A percentile compares a stretch with the other conserved stretches of the same genome.
Conservation (phyloP, 2,888 invertebrate species). For the Polia nebulosa region DNA sequence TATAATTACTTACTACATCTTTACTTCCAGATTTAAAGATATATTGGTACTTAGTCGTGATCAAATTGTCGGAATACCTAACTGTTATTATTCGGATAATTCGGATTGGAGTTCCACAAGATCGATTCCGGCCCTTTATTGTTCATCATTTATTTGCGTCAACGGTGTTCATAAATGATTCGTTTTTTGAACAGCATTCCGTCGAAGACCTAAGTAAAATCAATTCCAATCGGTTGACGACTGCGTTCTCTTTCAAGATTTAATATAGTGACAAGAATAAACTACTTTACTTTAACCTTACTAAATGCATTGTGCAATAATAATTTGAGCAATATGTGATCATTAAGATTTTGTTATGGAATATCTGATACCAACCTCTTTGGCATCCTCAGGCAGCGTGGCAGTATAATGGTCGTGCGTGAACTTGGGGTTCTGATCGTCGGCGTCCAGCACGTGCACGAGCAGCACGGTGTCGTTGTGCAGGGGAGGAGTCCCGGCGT, state of each 20-base stretch:
- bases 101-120: background rate
- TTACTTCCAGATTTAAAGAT: no score
- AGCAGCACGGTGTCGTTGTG: conserved; percentile 94
- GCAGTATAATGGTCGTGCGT: conserved; percentile 94
- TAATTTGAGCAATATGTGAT: no score
- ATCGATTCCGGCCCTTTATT: background rate
- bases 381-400: conserved; percentile 92
- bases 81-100: background rate
- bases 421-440: conserved; percentile 97
- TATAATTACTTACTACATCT: no score
- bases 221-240: background rate
- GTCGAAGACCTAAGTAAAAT: background rate
- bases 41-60: no score
- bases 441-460: conserved; percentile 96
- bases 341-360: background rate
- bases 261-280: background rate
- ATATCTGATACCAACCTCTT: conserved; percentile 77
- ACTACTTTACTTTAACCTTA: background rate
- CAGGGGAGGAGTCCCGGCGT: conserved; percentile 95
- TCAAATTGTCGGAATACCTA: no score
- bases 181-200: no score
- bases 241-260: background rate
- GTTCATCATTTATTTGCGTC: background rate
- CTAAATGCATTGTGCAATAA: no score
- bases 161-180: background rate